Evolutionary conservation across 2,797 vertebrate genomes (phyloP), one percentile per base, ranked within the genome.

Genomic region (Pitangus sulphuratus): DNA sequence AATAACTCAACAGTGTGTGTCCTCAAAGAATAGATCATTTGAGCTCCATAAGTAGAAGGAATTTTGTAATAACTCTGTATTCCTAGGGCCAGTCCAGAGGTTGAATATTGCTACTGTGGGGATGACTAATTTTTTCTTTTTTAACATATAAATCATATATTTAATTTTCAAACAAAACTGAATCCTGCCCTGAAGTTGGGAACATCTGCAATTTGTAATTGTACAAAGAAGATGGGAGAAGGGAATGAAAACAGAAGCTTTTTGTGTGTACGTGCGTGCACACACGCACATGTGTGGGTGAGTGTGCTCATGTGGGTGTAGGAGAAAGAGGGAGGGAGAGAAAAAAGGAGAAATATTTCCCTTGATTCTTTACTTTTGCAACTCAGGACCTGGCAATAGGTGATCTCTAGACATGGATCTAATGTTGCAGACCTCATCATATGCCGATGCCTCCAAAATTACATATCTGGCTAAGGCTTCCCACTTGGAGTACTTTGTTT

Each of bases 191-290:
- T 70, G 54, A 64, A 89, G 85, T 86, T 60, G 45, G 64, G 76
- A 87, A 89, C 95, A 96, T 95, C 93, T 96, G 89, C 92, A 91
- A 25, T 90, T 88, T 60, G 70, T 26, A 88, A 91, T 62, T 76
- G 79, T 30, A 76, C 62, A 74, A 83, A 87, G 94, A 90, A 76
- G 66, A 74, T 53, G 45, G 30, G 40, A 74, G 62, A 91, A 77
- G 35, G 60, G 82, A 86, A 57, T 47, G 1, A 18, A 56, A 92
- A 97, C 94, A 95, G 91, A 92, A 89, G 96, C 87, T 92, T 95
- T 90, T 78, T 94, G 96, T 96, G 89, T 1, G 69, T 64, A 89
- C 22, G 82, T 96, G 94, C 87, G 5, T 26, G 57, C 2, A 20
- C 47, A 72, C 70, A 76, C 6, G 16, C 85, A 84, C 79, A 5